Base-by-base conservation (phyloP, 2,888 invertebrate species). In the Sylvicola cinctus region DNA sequence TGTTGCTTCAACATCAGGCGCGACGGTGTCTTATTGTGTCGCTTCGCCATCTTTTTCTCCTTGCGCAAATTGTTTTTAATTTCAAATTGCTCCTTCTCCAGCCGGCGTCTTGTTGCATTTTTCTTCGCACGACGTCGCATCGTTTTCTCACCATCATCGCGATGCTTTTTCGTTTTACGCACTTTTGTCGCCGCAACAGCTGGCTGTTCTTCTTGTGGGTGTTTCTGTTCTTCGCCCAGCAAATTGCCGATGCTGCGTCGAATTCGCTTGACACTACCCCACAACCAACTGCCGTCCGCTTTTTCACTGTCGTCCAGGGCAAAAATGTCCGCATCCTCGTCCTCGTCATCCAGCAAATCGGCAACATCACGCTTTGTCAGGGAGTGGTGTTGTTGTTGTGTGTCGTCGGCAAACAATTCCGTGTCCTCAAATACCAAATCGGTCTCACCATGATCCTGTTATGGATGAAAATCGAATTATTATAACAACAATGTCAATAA, bases 351-450 rank as follows among this genome's bases (percentile, higher is more conserved):
- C n/a, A 28, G 4, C 10, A n/a, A n/a, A 6, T 28, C 28, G 4
- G n/a, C 28, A 8, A 25, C 11, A 13, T 11, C 10, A n/a, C 28
- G 28, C n/a, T 28, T 28, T 7, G 6, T 28, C n/a, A 28, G 6
- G 10, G 12, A 13, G 28, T 5, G 4, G 14, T 28, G 28, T 28
- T 28, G 28, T 7, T 13, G n/a, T 7, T 5, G n/a, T 28, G 28
- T 6, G 14, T 28, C 6, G 4, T 20, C 20, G 20, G 20, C 20
- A 20, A 6, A 20, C 20, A 20, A 20, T 28, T 13, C 12, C 7
- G 28, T 28, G 14, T 28, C 28, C n/a, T 28, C 28, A 13, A 28
- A 28, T 8, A 28, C 28, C 28, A 28, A 13, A n/a, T 28, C 28
- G 12, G 28, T 28, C 6, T 28, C 28, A 8, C 28, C 14, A 13